These are phyloP conservation scores for Xenotilapia caudafasciata DNA, from an alignment of 2,113 vertebrate species.

Conservation along the genomic window DNA sequence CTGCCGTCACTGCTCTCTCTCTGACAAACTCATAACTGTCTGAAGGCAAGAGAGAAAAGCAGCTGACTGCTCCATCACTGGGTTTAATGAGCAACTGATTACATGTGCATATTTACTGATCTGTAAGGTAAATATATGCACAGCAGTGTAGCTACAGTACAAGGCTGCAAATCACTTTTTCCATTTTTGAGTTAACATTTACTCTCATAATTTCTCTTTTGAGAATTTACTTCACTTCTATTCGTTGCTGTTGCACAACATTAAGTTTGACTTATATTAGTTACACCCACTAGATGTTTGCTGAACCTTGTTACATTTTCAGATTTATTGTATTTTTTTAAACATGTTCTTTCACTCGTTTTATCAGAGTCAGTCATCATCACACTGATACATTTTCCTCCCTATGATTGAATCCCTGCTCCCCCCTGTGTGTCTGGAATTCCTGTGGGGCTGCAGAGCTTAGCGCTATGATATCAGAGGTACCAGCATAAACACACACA, in stretches of 20 bases:
- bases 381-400: neutral
- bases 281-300: neutral
- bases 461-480: conserved; percentile 34
- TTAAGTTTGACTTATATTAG: neutral
- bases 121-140: neutral
- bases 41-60: neutral
- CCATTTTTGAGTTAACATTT: neutral
- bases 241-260: neutral
- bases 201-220: neutral
- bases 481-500: conserved; percentile 27
- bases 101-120: neutral
- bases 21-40: neutral
- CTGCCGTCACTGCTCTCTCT: neutral
- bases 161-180: neutral
- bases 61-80: neutral
- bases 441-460: conserved; percentile 38
- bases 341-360: neutral
- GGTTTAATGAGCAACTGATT: neutral
- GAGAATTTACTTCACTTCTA: neutral
- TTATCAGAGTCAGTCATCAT: neutral
- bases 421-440: conserved; percentile 26
- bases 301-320: neutral
- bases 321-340: neutral
- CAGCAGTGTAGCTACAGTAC: neutral
- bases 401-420: conserved; percentile 1